Conservation (phyloP, 2,797 vertebrate genomes). For the Amblyraja radiata region DNA sequence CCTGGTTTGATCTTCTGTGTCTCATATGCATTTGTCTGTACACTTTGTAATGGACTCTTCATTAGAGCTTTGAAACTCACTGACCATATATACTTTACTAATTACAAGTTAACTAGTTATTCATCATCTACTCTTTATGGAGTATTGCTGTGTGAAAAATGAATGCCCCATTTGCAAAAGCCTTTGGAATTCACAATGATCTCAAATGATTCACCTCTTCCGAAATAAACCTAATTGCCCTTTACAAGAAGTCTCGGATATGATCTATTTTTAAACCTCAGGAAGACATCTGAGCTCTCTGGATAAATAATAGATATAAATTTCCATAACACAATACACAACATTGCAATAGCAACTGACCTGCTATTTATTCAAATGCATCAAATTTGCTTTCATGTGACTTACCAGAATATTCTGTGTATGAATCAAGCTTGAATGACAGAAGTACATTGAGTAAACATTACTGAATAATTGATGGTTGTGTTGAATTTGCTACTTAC, state of each 20-base stretch:
- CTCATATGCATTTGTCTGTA: no score
- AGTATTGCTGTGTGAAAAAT: background rate
- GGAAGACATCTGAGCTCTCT: background rate
- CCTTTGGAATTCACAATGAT: background rate
- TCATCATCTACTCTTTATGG: background rate
- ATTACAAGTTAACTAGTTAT: background rate
- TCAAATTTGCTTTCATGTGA: background rate
- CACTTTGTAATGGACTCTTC: no score
- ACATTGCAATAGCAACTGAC: background rate
- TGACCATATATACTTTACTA: no score
- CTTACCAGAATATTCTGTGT: background rate
- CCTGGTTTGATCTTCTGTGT: no score
- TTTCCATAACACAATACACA: conserved; percentile 14
- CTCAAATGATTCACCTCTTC: background rate
- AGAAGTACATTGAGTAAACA: background rate
- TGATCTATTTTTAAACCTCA: background rate
- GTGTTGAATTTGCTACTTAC: background rate
- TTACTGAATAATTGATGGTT: background rate
- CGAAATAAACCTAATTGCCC: background rate
- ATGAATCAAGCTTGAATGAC: background rate
- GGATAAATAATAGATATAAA: conserved; percentile 9
- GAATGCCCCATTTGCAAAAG: background rate
- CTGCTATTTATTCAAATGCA: background rate
- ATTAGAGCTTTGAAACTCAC: no score
- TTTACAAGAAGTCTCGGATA: background rate